Evolutionary conservation across 1,140 invertebrate genomes (phyloP), one percentile per base, ranked within the genome.

Genomic region (Aphelenchoides besseyi): DNA sequence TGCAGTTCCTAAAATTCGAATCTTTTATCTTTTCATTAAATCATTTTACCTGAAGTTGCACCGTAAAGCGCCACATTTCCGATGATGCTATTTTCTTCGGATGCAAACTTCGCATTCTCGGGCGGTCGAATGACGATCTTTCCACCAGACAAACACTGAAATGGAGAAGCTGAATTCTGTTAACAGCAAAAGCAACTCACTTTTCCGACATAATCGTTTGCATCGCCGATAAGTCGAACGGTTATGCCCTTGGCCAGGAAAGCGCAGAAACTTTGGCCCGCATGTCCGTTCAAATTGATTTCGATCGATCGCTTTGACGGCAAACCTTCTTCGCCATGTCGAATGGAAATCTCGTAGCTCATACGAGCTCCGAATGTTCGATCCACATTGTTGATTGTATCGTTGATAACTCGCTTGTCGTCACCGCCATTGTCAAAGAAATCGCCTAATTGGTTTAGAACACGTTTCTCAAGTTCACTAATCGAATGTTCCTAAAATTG

Each of bases 41-140:
- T 48, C 54, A 76, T 70, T 3, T 64, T 63, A 74, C 81, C 96
- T 30, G 89, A 90, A 8, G 95, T 98, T 12, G 95, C 96, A 67
- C 96, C 96, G 84, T 99, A 99, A 53, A 98, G 86, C 75, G 94
- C 97, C 2, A 98, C 96, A 86, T 99, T 99, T 33, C 96, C 96
- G 36, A 95, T 94, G 75, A 98, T 95, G 1, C 97, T 93, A 85
- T 98, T 98, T 2, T 92, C 88, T 73, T 95, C 92, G 1, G 94
- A 95, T 77, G 92, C 90, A 81, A 88, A 90, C 5, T 90, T 88
- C 3, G 91, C 91, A 26, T 89, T 88, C 80, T 92, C 92, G 0
- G 93, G 93, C 18, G 96, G 96, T 84, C 90, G 94, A 82, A 99
- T 93, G 3, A 97, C 88, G 36, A 99, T 90, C 82, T 91, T 93